Base-by-base conservation (phyloP, 2,888 invertebrate species). In the Dicyrtoma fusca region DNA sequence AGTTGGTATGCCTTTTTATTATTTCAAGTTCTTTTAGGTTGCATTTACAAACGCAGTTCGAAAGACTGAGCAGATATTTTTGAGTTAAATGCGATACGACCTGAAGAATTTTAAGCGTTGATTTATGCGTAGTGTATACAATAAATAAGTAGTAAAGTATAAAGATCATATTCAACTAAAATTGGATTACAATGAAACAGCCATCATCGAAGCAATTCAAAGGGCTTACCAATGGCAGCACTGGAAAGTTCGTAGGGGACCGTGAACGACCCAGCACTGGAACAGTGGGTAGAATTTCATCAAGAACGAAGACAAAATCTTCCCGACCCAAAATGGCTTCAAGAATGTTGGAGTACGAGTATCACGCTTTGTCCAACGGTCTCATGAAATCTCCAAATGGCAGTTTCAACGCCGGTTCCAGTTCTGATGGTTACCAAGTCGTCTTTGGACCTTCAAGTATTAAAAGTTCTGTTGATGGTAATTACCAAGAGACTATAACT, bases 381-480 rank as follows among this genome's bases (percentile, higher is more conserved):
- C 53, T 66, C 19, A 53, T 66, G 53, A 66, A 66, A 42, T 53
- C 53, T 42, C 66, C 66, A 13, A 66, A 66, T 21, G 66, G 66
- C n/a, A 66, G 66, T 14, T 65, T 25, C 23, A 63, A 63, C 14
- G 57, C 57, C 14, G 63, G 63, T 5, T 65, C 51, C 11, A 65
- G 68, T 19, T 68, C 68, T 1, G 68, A 68, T 44, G 57, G 57
- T 3, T 69, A 75, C 49, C 78, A 78, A 74, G 72, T 78, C 47
- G 74, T 76, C 11, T 78, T 75, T 61, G 78, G 78, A 26, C 78
- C 78, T 21, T 69, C 74, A 19, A 78, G 78, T 65, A 66, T 76
- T 25, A 76, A 74, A 65, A 78, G 78, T 53, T 78, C 78, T 34
- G 75, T 74, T 34, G 76, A 78, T 63, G 78, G 78, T 78, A 69